A percentile compares a stretch with the other conserved stretches of the same genome.
These are phyloP conservation scores for Drosophila aff. DNA, from an alignment of 1,140 invertebrate species.

Conservation along the genomic window DNA sequence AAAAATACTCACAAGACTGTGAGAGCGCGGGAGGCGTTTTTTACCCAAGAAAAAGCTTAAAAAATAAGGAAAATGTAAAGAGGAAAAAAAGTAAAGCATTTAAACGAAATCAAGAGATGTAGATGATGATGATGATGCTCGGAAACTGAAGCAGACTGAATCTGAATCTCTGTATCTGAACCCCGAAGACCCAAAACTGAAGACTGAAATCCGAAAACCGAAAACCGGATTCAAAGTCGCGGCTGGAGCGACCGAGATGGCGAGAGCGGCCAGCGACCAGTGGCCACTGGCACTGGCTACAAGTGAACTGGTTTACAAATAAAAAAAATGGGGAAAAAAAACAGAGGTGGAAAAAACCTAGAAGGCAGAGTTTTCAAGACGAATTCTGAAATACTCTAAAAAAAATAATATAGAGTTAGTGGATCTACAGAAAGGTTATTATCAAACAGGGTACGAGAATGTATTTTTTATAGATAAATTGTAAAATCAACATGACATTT, in stretches of 20 bases:
- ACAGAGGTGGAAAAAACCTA: slow-evolving; percentile 34
- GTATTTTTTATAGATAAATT: no score
- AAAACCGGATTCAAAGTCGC: slow-evolving; percentile 78
- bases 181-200: slow-evolving; percentile 44
- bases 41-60: slow-evolving; percentile 27
- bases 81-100: slow-evolving; percentile 68
- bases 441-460: no score
- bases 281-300: slow-evolving; percentile 82
- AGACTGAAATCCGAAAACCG: slow-evolving; percentile 49
- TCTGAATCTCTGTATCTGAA: slow-evolving; percentile 33
- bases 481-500: no score
- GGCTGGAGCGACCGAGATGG: slow-evolving; percentile 50
- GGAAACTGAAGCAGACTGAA: slow-evolving; percentile 23
- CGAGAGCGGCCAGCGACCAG: slow-evolving; percentile 43
- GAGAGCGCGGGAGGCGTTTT: slow-evolving; percentile 80
- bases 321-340: slow-evolving; percentile 50
- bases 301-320: slow-evolving; percentile 82
- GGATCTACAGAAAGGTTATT: background rate
- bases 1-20: slow-evolving; percentile 48
- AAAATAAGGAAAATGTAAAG: slow-evolving; percentile 24
- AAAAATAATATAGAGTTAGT: no score
- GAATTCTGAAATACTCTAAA: slow-evolving; percentile 8
- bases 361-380: background rate
- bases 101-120: slow-evolving; percentile 77
- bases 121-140: slow-evolving; percentile 64